A percentile compares a stretch with the other conserved stretches of the same genome.
Conservation (phyloP, 2,113 vertebrate genomes). For the Oryzias javanicus region DNA sequence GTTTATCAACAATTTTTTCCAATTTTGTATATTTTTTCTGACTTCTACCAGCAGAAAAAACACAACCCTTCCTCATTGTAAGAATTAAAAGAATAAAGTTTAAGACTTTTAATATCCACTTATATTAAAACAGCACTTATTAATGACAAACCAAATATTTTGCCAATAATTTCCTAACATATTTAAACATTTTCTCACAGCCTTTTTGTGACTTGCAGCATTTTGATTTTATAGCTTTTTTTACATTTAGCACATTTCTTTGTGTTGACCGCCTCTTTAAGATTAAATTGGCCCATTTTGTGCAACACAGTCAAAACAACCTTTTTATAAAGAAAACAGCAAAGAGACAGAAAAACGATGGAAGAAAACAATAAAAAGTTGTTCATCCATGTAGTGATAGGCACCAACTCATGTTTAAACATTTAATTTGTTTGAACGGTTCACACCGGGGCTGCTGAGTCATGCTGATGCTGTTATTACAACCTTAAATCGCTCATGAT, state of each 20-base stretch:
- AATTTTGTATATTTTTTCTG: too few species aligned
- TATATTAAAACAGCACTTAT: not conserved
- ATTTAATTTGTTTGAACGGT: too few species aligned
- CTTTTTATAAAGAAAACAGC: not conserved
- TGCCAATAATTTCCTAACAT: not conserved
- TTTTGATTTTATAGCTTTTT: not conserved
- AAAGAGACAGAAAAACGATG: too few species aligned
- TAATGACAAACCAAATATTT: not conserved
- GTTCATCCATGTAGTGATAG: too few species aligned
- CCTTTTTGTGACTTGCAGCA: too few species aligned
- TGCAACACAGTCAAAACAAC: not conserved
- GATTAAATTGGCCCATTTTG: not conserved
- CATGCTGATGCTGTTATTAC: too few species aligned
- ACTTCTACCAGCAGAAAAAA: too few species aligned
- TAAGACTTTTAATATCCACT: not conserved
- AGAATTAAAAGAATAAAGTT: not conserved
- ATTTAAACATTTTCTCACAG: not conserved
- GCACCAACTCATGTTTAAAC: too few species aligned
- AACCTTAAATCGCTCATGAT: too few species aligned
- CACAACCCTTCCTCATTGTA: not conserved
- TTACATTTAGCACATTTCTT: not conserved
- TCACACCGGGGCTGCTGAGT: too few species aligned
- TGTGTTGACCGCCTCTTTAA: not conserved
- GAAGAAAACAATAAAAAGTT: not conserved
- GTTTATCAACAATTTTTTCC: too few species aligned